A percentile compares a stretch with the other conserved stretches of the same genome.
Evolutionary conservation across 1,140 invertebrate species (phyloP).

Genomic region (Drosophila serrata): DNA sequence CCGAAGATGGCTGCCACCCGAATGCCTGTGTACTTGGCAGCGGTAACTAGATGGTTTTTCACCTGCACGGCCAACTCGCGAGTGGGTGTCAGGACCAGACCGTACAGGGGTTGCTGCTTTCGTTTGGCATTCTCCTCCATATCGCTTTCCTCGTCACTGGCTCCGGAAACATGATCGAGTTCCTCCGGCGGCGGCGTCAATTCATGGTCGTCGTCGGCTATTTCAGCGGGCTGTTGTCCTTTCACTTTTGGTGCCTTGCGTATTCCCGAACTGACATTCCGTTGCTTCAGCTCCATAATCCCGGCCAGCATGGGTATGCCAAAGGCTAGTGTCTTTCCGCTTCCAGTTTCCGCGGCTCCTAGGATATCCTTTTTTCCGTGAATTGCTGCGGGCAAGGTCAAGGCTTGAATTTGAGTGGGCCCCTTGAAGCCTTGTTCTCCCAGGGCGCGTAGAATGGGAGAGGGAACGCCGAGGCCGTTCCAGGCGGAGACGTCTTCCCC

Average conservation of each 20-base stretch:
- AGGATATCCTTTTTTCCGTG: constrained; percentile 93
- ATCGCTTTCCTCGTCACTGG: constrained; percentile 84
- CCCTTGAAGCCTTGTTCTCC: constrained; percentile 90
- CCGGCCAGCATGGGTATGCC: constrained; percentile 95
- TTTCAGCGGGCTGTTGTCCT: constrained; percentile 71
- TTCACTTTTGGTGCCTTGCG: constrained; percentile 84
- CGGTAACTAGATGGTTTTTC: constrained; percentile 92
- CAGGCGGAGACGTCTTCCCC: constrained; percentile 86
- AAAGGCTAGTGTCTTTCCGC: constrained; percentile 99
- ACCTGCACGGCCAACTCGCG: constrained; percentile 98
- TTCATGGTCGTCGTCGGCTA: constrained; percentile 65
- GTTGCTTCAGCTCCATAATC: constrained; percentile 91
- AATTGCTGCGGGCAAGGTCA: constrained; percentile 94
- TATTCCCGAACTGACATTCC: constrained; percentile 66
- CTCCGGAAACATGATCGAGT: constrained; percentile 72
- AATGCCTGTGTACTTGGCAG: constrained; percentile 91
- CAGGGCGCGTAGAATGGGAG: constrained; percentile 90
- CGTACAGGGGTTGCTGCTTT: constrained; percentile 89
- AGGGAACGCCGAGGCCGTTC: constrained; percentile 89
- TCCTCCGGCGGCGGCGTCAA: constrained; percentile 79
- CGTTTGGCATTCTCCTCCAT: constrained; percentile 65
- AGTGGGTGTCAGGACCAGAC: constrained; percentile 96
- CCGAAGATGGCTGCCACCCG: constrained; percentile 93
- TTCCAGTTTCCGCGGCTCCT: constrained; percentile 98
- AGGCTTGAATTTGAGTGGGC: constrained; percentile 94